Base-by-base conservation (phyloP, 2,797 vertebrate species). In the Anableps anableps region DNA sequence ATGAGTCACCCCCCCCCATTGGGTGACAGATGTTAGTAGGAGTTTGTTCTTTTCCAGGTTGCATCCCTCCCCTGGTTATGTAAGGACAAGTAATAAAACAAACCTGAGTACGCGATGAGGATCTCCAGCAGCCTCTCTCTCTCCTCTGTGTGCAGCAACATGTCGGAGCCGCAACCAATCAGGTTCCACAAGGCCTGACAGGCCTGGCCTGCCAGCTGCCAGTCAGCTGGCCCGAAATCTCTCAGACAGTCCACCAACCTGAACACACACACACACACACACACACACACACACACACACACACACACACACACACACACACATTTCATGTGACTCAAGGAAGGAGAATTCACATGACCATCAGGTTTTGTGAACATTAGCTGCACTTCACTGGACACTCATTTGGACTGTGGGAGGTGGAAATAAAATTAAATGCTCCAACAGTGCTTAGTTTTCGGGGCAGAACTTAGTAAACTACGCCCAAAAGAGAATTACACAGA, bases 121-220 rank as follows among this genome's bases (percentile, higher is more conserved):
- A 97, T 93, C 75, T 92, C 43, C 64, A 97, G 84, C 81, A 99
- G 95, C 0, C 77, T 85, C 47, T 86, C 53, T 8, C 90, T 89
- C 73, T 95, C 93, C 82, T 94, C 90, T 0, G 64, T 2, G 41
- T 89, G 80, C 83, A 95, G 78, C 75, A 81, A 77, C 74, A 72
- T 75, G 74, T 88, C 86, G 0, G 86, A 1, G 84, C 88, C 0
- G 43, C 70, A 13, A 50, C 82, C 91, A 64, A 94, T 97, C 91
- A 97, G 95, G 94, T 99, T 99, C 97, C 98, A 99, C 84, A 99
- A 82, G 0, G 97, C 97, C 95, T 98, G 98, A 95, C 98, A 99
- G 75, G 97, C 92, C 92, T 98, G 94, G 68, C 96, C 95, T 6
- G 97, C 97, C 91, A 99, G 92, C 94, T 98, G 97, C 98, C 98